Evolutionary conservation across 2,113 vertebrate genomes (phyloP).

Genomic region (Ictalurus furcatus): DNA sequence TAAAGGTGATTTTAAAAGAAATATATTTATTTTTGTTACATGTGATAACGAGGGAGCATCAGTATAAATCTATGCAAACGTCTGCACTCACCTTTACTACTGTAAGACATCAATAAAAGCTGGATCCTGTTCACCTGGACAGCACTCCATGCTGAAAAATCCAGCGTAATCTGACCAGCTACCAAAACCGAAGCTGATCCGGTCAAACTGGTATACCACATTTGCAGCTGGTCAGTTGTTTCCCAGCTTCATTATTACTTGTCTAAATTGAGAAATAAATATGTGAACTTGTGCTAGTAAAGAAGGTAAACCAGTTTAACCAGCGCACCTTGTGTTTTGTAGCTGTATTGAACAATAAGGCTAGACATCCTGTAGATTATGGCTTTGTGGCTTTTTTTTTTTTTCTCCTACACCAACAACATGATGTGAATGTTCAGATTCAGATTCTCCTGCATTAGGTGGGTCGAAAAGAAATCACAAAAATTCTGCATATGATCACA

Average conservation of each 20-base stretch:
- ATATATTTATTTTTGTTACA: not conserved
- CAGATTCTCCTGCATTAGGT: not conserved
- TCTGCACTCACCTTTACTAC: not conserved
- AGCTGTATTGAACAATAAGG: not conserved
- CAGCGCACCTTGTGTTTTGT: not conserved
- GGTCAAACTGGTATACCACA: not conserved
- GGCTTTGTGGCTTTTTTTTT: not conserved
- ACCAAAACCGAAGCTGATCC: not conserved
- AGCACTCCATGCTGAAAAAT: not conserved
- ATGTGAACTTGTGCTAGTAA: no score
- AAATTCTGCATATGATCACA: not conserved
- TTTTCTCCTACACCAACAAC: not conserved
- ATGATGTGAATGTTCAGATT: not conserved
- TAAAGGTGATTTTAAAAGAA: not conserved
- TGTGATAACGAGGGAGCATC: not conserved
- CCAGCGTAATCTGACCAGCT: not conserved
- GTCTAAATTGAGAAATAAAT: not conserved
- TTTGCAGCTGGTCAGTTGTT: not conserved
- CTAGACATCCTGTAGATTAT: conserved; percentile 7
- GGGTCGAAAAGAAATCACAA: not conserved
- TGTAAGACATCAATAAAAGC: not conserved
- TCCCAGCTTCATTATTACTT: not conserved
- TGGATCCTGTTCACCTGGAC: not conserved
- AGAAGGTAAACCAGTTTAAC: not conserved
- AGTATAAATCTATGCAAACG: not conserved